Base-by-base conservation (phyloP, 2,797 vertebrate species). In the Falco novaeseelandiae region DNA sequence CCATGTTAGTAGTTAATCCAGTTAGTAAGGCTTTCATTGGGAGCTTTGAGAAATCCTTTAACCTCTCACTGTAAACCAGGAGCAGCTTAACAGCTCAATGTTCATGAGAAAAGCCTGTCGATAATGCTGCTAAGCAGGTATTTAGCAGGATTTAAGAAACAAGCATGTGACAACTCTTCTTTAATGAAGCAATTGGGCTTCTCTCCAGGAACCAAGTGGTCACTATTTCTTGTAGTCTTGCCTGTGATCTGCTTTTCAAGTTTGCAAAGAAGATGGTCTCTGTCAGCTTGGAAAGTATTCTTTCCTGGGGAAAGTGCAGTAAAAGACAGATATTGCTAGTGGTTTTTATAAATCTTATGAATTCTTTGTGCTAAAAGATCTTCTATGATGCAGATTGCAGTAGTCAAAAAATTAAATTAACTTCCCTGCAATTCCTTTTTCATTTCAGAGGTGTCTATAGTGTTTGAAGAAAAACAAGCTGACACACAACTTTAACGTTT, bases 1-100 rank as follows among this genome's bases (percentile, higher is more conserved):
- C 97, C 97, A 87, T 97, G 97, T 98, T 97, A 98, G 97, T 86
- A 83, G 97, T 89, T 98, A 98, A 98, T 98, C 97, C 97, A 97
- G 96, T 98, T 98, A 98, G 95, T 96, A 96, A 92, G 90, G 97
- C 96, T 98, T 98, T 98, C 97, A 94, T 93, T 91, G 95, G 51
- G 91, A 96, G 97, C 91, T 98, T 97, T 97, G 92, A 95, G 92
- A 98, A 97, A 98, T 97, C 97, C 97, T 97, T 97, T 97, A 97
- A 97, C 97, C 96, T 98, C 96, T 96, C 90, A 84, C 92, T 92
- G 89, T 92, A 97, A 97, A 97, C 92, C 83, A 93, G 89, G 73
- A 96, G 83, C 78, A 96, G 97, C 95, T 96, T 95, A 92, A 94
- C 76, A 95, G 96, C 95, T 96, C 96, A 91, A 59, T 82, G 92